Conservation (phyloP, 2,797 vertebrate genomes). For the Astyanax mexicanus region DNA sequence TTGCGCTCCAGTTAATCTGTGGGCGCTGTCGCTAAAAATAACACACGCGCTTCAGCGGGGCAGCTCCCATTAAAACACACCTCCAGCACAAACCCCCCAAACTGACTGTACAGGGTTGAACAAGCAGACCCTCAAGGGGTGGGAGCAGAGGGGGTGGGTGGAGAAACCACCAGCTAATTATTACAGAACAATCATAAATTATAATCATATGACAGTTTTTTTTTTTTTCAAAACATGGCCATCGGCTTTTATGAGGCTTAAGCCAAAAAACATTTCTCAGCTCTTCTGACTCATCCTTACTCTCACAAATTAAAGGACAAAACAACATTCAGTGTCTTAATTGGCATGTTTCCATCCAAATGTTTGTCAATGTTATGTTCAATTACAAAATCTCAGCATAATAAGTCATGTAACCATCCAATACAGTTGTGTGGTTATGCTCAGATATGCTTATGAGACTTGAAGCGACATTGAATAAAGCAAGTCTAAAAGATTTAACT, state of each 20-base stretch:
- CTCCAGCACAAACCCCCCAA: conserved; percentile 23
- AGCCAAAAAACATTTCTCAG: not conserved
- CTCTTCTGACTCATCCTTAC: too few relatives aligned
- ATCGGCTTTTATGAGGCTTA: not conserved
- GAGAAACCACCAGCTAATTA: conserved; percentile 16
- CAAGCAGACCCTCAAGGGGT: conserved; percentile 50
- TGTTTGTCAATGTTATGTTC: too few relatives aligned
- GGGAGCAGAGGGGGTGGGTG: conserved; percentile 55
- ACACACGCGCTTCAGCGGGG: conserved; percentile 72
- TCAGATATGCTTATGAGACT: too few relatives aligned
- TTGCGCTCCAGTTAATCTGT: conserved; percentile 81
- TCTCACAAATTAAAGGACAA: too few relatives aligned
- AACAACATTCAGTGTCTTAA: too few relatives aligned
- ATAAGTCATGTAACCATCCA: too few relatives aligned
- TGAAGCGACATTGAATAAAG: too few relatives aligned
- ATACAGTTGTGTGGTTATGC: too few relatives aligned
- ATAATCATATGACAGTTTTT: not conserved
- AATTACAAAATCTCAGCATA: too few relatives aligned
- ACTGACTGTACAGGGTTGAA: conserved; percentile 13
- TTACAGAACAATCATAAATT: not conserved
- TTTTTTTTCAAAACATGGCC: not conserved
- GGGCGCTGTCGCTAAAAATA: conserved; percentile 83
- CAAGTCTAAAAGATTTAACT: too few relatives aligned
- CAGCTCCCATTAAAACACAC: conserved; percentile 57
- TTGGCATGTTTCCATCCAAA: too few relatives aligned